These are phyloP conservation scores for Xanthia icteritia DNA, from an alignment of 2,888 invertebrate genomes.

Conservation along the genomic window DNA sequence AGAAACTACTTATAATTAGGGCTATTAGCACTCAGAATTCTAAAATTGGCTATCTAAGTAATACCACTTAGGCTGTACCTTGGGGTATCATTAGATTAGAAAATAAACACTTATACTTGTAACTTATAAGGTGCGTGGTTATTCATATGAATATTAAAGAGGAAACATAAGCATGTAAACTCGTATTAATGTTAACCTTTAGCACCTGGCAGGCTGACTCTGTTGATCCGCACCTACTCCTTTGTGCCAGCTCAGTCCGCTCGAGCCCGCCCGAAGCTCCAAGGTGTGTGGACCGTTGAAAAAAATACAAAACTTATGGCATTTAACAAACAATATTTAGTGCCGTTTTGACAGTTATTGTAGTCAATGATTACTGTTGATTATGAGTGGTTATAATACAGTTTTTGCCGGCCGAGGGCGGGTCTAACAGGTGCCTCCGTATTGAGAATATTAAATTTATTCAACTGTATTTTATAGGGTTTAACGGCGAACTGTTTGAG, in stretches of 20 bases:
- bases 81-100: conserved; percentile 37
- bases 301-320: conserved; percentile 85
- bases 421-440: conserved; percentile 81
- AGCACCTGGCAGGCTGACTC: conserved; percentile 79
- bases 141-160: conserved; percentile 76
- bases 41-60: conserved; percentile 18
- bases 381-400: conserved; percentile 82
- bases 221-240: conserved; percentile 77
- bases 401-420: conserved; percentile 79
- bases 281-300: conserved; percentile 89
- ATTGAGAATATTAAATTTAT: conserved; percentile 60
- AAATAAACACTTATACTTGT: conserved; percentile 20
- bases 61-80: background rate
- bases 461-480: conserved; percentile 68
- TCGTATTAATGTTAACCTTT: conserved; percentile 79
- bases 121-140: conserved; percentile 57
- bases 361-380: conserved; percentile 87
- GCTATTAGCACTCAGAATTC: conserved; percentile 5
- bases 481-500: conserved; percentile 54
- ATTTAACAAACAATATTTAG: conserved; percentile 90
- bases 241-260: conserved; percentile 73
- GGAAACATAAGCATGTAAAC: conserved; percentile 60
- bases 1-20: conserved; percentile 14
- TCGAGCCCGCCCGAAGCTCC: conserved; percentile 48
- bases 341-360: conserved; percentile 89